These are phyloP conservation scores for Nyctibius grandis DNA, from an alignment of 2,797 vertebrate species.

Conservation along the genomic window DNA sequence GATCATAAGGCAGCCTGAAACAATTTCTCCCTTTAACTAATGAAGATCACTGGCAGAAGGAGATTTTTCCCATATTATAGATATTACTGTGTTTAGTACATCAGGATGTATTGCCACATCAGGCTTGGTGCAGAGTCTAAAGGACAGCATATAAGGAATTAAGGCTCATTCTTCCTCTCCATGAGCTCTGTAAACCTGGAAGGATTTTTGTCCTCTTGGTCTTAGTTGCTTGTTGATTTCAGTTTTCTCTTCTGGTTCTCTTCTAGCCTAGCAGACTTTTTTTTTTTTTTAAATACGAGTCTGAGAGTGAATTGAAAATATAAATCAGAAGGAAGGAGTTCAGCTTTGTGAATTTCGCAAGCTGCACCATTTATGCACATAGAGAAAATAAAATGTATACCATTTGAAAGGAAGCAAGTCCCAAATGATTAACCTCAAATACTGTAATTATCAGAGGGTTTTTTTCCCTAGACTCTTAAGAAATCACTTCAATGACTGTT, in stretches of 20 bases:
- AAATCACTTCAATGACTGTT: conserved; percentile 7
- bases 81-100: neutral
- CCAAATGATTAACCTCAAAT: conserved; percentile 48
- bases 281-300: neutral
- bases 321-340: neutral
- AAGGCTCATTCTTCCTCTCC: neutral
- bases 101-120: neutral
- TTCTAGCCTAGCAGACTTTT: neutral
- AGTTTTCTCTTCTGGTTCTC: neutral
- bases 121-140: neutral
- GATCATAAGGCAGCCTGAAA: neutral
- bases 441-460: conserved; percentile 35
- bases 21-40: neutral
- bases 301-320: neutral
- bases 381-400: neutral
- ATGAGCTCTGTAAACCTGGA: neutral
- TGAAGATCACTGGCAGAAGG: neutral
- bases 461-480: conserved; percentile 6
- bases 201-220: neutral
- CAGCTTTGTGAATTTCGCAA: neutral
- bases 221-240: neutral
- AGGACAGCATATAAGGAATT: neutral
- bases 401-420: neutral
- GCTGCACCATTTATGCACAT: neutral
- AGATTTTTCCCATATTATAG: neutral